Base-by-base conservation (phyloP, 2,888 invertebrate genomes). In the Sycophila texana region DNA sequence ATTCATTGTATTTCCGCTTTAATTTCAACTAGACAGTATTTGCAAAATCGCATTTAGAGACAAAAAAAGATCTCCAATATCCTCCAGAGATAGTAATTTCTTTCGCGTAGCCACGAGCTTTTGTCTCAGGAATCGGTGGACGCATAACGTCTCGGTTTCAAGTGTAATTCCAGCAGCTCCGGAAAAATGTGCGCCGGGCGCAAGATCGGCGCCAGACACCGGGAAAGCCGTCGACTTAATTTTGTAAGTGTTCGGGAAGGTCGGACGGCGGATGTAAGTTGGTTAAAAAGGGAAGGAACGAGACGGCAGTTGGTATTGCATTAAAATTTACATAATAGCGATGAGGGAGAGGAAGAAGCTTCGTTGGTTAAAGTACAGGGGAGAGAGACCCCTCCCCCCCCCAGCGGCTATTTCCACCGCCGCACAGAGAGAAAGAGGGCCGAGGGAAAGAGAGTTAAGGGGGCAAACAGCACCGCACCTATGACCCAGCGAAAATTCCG, bases 251-350 rank as follows among this genome's bases (percentile, higher is more conserved):
- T 85, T 83, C 81, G 77, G 79, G 81, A 83, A 84, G 82, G 82
- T 80, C 82, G 83, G 83, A 79, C 81, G 83, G 78, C 53, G 78
- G 65, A 68, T 81, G 67, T 67, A 67, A 77, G 77, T 73, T 57
- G 58, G 58, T 77, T 57, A 61, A 73, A 67, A 73, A 61, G 30
- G 16, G 18, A 53, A 55, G 55, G 60, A 63, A 13, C 83, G 82
- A 85, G 85, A 83, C 84, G 77, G 83, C 12, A 55, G 82, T 81
- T 82, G 82, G 84, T 85, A 84, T 87, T 86, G 84, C 84, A 86
- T 87, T 87, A 84, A 87, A 87, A 87, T 87, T 87, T 87, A 84
- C 87, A 87, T 87, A 87, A 87, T 86, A 85, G 84, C 82, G 82
- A 82, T 51, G 55, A 55, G 83, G 4, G 61, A 30, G 63, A 30